Percentiles rank a stretch among this genome's conserved stretches.
Evolutionary conservation across 2,797 vertebrate genomes (phyloP).

Genomic region (Todus mexicanus): DNA sequence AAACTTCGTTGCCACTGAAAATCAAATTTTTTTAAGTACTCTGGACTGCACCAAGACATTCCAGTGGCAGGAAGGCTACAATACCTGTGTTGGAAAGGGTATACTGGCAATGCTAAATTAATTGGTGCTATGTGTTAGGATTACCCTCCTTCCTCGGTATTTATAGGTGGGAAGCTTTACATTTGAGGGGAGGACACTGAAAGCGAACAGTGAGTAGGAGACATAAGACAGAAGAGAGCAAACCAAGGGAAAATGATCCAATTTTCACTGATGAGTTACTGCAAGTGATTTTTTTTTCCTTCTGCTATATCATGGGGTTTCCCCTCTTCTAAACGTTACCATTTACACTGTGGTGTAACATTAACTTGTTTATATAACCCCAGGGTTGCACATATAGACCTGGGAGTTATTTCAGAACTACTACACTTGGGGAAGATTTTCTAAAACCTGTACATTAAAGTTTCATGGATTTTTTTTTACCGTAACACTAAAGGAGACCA

Average conservation of each 20-base stretch:
- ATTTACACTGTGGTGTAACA: background rate
- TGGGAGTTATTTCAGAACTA: conserved; percentile 18
- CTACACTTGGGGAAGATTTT: background rate
- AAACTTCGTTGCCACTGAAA: background rate
- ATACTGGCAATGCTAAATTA: background rate
- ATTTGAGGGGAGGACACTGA: background rate
- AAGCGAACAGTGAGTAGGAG: background rate
- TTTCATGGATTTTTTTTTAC: background rate
- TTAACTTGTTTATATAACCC: conserved; percentile 31
- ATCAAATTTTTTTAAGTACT: background rate
- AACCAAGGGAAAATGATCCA: conserved; percentile 14
- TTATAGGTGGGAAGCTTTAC: background rate
- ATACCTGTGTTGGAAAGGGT: background rate
- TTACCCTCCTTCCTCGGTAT: background rate
- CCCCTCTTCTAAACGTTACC: conserved; percentile 8
- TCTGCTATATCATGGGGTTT: conserved; percentile 6
- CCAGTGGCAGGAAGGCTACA: background rate
- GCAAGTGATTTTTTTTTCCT: conserved; percentile 5
- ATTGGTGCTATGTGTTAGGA: background rate
- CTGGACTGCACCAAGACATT: background rate
- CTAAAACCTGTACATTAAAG: background rate
- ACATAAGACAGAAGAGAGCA: background rate
- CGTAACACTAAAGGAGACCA: too few relatives aligned
- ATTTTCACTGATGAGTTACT: conserved; percentile 12
- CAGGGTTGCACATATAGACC: background rate